phyloP scores from a whole-genome alignment of 2,113 vertebrate species.

The Heptranchias perlo region DNA sequence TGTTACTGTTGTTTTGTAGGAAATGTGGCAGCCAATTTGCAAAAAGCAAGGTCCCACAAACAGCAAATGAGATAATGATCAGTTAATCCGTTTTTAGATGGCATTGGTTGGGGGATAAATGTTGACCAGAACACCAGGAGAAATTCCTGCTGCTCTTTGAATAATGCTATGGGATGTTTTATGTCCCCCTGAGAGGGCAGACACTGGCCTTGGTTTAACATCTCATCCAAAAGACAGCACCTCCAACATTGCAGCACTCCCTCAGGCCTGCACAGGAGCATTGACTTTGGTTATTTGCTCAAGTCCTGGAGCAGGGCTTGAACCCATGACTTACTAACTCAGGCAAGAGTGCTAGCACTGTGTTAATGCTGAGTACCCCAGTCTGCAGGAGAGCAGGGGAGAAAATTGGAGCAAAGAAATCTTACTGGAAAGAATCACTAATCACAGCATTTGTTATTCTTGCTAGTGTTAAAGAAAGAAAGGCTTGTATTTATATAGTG shows the following conservation, averaged over 20 bases:
- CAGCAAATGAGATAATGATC: neutral
- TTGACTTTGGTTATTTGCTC: neutral
- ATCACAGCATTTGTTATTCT: neutral
- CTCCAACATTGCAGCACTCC: neutral
- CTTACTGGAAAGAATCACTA: neutral
- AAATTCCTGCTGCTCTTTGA: neutral
- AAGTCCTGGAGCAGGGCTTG: neutral
- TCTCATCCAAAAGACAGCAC: neutral
- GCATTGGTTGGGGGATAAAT: neutral
- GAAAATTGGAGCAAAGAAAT: neutral
- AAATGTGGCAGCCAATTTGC: neutral
- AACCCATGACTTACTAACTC: neutral
- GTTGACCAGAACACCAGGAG: neutral
- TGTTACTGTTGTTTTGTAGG: neutral
- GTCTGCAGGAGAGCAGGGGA: neutral
- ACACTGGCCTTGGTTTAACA: neutral
- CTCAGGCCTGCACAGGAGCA: neutral
- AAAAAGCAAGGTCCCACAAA: neutral
- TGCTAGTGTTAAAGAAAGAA: neutral
- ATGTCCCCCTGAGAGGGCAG: neutral
- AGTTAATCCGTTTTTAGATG: neutral
- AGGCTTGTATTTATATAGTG: neutral
- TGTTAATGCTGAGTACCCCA: neutral
- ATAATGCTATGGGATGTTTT: neutral
- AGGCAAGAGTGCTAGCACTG: neutral